A percentile compares a stretch with the other conserved stretches of the same genome.
These are phyloP conservation scores for Phaethornis superciliosus DNA, from an alignment of 2,113 vertebrate genomes.

Conservation along the genomic window DNA sequence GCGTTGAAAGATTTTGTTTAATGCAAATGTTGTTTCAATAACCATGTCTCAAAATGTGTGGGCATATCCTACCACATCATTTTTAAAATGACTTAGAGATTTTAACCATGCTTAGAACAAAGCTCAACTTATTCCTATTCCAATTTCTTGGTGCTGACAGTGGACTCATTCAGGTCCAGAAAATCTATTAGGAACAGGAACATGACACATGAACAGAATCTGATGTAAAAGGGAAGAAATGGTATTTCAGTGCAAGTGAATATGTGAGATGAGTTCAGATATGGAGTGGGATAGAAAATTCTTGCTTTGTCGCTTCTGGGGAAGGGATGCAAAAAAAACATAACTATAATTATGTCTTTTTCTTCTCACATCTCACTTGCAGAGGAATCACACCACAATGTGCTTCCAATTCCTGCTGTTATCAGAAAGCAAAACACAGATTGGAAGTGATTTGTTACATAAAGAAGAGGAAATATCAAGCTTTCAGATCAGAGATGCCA, in stretches of 20 bases:
- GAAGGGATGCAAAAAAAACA: not conserved
- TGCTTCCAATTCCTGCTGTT: not conserved
- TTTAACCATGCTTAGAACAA: not conserved
- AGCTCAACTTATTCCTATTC: not conserved
- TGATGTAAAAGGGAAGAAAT: not conserved
- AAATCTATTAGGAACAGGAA: not conserved
- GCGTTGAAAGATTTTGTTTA: not conserved
- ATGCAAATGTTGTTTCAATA: not conserved
- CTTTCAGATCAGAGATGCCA: not conserved
- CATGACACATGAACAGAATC: not conserved
- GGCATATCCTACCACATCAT: not conserved
- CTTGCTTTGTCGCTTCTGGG: not conserved
- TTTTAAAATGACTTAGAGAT: not conserved
- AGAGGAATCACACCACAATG: not conserved
- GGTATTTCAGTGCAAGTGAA: not conserved
- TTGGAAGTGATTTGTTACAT: not conserved
- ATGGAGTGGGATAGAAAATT: not conserved
- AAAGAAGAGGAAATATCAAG: not conserved
- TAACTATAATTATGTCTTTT: not conserved
- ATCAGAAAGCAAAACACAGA: not conserved
- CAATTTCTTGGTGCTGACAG: not conserved
- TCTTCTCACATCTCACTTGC: not conserved
- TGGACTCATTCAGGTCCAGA: not conserved
- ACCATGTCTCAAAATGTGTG: not conserved
- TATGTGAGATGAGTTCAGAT: not conserved